These are phyloP conservation scores for Ceratina australensis DNA, from an alignment of 1,140 invertebrate genomes.

Conservation along the genomic window DNA sequence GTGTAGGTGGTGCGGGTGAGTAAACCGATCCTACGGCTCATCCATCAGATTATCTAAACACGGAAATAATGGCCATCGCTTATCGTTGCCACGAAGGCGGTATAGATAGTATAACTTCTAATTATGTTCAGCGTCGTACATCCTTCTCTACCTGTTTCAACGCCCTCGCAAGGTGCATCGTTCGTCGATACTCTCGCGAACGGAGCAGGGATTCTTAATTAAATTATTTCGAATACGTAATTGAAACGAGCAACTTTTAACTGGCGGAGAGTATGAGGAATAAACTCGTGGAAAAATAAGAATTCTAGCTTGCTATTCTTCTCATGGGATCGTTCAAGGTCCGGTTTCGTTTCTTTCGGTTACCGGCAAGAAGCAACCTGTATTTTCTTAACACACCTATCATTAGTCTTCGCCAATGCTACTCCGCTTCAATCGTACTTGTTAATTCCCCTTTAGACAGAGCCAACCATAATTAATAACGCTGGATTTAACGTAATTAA, in stretches of 20 bases:
- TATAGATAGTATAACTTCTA: constrained; percentile 72
- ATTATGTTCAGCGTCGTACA: constrained; percentile 69
- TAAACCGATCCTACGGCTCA: constrained; percentile 54
- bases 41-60: constrained; percentile 76
- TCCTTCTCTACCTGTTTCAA: constrained; percentile 48
- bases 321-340: no score
- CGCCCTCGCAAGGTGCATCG: not conserved
- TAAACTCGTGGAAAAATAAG: not conserved
- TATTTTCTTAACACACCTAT: no score
- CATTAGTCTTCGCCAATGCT: no score
- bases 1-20: constrained; percentile 49
- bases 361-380: no score
- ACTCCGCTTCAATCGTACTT: no score
- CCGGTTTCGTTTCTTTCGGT: no score
- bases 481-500: constrained; percentile 33
- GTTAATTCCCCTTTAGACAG: not conserved
- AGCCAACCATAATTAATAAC: constrained; percentile 19
- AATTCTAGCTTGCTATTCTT: no score
- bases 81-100: constrained; percentile 69
- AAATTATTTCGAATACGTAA: constrained; percentile 7
- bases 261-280: not conserved
- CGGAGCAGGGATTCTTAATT: constrained; percentile 16
- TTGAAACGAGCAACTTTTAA: not conserved
- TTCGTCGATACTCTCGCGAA: not conserved
- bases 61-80: constrained; percentile 76